These are phyloP conservation scores for Beroe forskalii DNA, from an alignment of 37 sponge, comb jelly and placozoan genomes.

Conservation along the genomic window DNA sequence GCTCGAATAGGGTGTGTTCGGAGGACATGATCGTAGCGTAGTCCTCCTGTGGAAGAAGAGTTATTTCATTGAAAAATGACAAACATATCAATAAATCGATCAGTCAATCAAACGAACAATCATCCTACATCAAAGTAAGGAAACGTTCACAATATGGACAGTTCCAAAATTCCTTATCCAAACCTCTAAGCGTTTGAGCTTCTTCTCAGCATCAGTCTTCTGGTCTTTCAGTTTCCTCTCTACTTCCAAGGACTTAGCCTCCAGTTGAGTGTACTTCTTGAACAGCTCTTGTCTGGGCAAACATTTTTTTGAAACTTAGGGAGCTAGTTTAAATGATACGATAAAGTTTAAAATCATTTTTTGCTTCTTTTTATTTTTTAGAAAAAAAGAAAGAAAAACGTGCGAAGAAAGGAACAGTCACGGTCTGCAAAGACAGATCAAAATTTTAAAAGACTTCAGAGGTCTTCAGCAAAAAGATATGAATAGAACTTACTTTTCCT, in stretches of 20 bases:
- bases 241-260: slow-evolving; percentile 9
- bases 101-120: too few relatives aligned
- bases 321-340: background rate
- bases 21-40: slow-evolving; percentile 20
- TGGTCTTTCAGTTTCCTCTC: slow-evolving; percentile 38
- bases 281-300: background rate
- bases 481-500: slow-evolving; percentile 63
- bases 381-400: too few relatives aligned
- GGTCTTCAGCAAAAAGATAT: too few relatives aligned
- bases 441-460: too few relatives aligned
- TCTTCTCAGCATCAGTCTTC: slow-evolving; percentile 25
- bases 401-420: too few relatives aligned
- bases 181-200: slow-evolving; percentile 34
- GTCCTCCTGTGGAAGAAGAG: slow-evolving; percentile 25
- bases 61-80: too few relatives aligned
- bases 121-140: too few relatives aligned
- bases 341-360: background rate
- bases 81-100: too few relatives aligned
- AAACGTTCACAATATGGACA: too few relatives aligned
- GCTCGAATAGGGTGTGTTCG: background rate
- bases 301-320: too few relatives aligned
- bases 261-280: slow-evolving; percentile 37
- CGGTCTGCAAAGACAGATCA: background rate
- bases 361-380: too few relatives aligned
- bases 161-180: too few relatives aligned